A percentile compares a stretch with the other conserved stretches of the same genome.
Evolutionary conservation across 1,140 invertebrate genomes (phyloP).

Genomic region (Bombus balteatus): DNA sequence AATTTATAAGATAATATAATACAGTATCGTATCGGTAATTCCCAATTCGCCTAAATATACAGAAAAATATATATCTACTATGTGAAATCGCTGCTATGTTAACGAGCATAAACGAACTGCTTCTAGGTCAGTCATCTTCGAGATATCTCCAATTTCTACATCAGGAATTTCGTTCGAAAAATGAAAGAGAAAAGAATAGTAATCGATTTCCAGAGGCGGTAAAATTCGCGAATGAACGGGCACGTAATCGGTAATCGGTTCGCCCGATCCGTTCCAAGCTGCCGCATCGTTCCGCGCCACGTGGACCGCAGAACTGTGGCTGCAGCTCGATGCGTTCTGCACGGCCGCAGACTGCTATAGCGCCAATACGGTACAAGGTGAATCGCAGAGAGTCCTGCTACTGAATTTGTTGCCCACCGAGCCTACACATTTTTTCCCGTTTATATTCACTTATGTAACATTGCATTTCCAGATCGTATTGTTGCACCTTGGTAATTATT

Average conservation of each 20-base stretch:
- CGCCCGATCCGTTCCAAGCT: background rate
- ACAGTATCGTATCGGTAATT: too few species aligned
- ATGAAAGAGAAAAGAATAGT: background rate
- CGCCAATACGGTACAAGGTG: background rate
- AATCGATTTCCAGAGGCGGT: background rate
- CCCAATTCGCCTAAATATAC: too few species aligned
- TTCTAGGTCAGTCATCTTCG: background rate
- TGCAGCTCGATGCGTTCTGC: slow-evolving; percentile 15
- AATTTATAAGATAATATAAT: too few species aligned
- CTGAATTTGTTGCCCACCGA: background rate
- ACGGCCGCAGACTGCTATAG: slow-evolving; percentile 1
- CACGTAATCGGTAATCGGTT: background rate
- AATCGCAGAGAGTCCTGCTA: background rate
- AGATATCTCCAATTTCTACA: background rate
- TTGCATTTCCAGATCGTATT: too few species aligned
- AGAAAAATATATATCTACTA: too few species aligned
- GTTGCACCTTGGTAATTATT: too few species aligned
- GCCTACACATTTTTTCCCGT: background rate
- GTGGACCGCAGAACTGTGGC: slow-evolving; percentile 39
- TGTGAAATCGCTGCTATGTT: background rate
- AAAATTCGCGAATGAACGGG: background rate
- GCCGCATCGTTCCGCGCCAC: slow-evolving; percentile 15
- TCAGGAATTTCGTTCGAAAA: background rate
- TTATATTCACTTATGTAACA: background rate
- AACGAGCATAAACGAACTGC: background rate